phyloP scores from a whole-genome alignment of 2,113 vertebrate species.

The Neolamprologus sp. region DNA sequence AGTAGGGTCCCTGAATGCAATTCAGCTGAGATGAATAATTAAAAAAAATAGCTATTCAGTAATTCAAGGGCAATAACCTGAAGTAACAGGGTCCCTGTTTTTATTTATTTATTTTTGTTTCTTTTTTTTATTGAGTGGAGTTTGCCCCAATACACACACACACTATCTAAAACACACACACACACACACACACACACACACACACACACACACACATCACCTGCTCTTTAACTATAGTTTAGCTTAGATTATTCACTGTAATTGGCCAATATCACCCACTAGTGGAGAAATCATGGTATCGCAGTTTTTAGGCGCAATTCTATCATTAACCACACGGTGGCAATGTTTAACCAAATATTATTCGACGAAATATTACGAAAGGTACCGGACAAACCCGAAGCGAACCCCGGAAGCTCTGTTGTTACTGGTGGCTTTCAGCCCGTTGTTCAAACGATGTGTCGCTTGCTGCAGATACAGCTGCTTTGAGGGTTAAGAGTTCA shows the following conservation, averaged over 20 bases:
- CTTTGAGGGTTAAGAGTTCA: not conserved
- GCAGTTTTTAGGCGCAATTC: not conserved
- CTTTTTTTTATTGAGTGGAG: not conserved
- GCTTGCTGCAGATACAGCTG: not conserved
- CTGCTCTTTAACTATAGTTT: not conserved
- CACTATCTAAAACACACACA: not conserved
- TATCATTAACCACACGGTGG: not conserved
- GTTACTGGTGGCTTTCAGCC: slow-evolving; percentile 14
- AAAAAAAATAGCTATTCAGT: not conserved
- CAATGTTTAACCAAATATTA: not conserved
- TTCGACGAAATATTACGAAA: not conserved
- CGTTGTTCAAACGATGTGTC: slow-evolving; percentile 41
- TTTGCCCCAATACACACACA: not conserved
- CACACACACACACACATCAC: not conserved
- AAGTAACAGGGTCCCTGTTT: not conserved
- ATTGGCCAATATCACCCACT: not conserved
- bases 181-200: not conserved
- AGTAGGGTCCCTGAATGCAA: not conserved
- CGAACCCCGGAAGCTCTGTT: slow-evolving; percentile 44
- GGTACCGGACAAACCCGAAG: slow-evolving; percentile 26
- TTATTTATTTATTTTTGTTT: not conserved
- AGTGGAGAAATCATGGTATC: not conserved
- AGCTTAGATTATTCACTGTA: not conserved
- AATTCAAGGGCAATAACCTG: not conserved
- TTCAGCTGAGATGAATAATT: not conserved